Base-by-base conservation (phyloP, 2,113 vertebrate genomes). In the Boleophthalmus pectinirostris region DNA sequence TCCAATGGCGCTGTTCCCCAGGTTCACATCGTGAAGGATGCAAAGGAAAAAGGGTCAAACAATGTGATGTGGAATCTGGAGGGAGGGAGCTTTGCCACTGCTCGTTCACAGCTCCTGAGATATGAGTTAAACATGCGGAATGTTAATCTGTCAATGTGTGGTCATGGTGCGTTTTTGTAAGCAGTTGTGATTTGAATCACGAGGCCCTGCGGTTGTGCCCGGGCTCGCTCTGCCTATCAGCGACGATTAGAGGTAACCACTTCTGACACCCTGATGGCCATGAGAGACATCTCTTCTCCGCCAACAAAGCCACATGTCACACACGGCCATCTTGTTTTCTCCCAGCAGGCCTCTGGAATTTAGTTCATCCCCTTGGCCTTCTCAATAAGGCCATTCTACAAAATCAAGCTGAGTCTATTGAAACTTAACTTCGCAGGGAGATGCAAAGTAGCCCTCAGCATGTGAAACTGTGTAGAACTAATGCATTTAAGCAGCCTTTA, bases 131-230 rank as follows among this genome's bases (percentile, higher is more conserved):
- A 90, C 86, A 91, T 85, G 87, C 49, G 87, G 91, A 93, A 94
- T 92, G 88, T 92, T 93, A 93, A 93, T 91, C 92, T 90, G 84
- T 90, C 89, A 90, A 87, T 89, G 90, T 91, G 87, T 89, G 88
- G 92, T 92, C 93, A 92, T 85, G 89, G 85, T 90, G 80, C 74
- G n/a, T 86, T 86, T 88, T 89, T 85, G 71, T 75, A 89, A 88
- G 87, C 69, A 43, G 80, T 85, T 82, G 83, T 83, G 85, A 92
- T 91, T 91, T 90, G 87, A 89, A 91, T 94, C 93, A 90, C 80
- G 89, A 92, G 91, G 90, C 83, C 80, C 81, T 69, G 81, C 29
- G 57, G 79, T 82, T 83, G 83, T 85, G 83, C 84, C 77, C 76
- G 47, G 82, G 75, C 80, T 82, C 81, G 86, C 79, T 75, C 79